Evolutionary conservation across 2,113 vertebrate genomes (phyloP).

Genomic region (Elephas maximus): DNA sequence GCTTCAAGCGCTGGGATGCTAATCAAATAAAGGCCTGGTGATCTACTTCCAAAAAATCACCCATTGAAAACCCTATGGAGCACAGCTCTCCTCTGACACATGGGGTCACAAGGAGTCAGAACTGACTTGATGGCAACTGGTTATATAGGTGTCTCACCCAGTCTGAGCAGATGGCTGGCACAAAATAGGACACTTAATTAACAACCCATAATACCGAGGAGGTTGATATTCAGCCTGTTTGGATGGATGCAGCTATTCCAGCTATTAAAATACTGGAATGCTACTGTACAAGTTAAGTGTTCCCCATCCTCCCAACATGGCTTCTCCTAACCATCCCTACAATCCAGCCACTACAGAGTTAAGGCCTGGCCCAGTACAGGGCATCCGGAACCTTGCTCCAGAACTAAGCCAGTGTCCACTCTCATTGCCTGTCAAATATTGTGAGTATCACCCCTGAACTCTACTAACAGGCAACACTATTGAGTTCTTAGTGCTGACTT

Average conservation of each 20-base stretch:
- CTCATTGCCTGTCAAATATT: no score
- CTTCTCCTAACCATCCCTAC: not conserved
- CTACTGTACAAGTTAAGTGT: not conserved
- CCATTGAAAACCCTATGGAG: no score
- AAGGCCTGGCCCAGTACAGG: not conserved
- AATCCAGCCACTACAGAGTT: not conserved
- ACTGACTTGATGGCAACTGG: no score
- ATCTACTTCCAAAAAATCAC: no score
- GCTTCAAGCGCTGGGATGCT: no score
- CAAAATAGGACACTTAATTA: not conserved
- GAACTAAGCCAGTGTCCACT: fast-evolving
- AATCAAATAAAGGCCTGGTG: no score
- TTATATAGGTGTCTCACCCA: not conserved
- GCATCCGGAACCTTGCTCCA: not conserved
- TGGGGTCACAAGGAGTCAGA: no score
- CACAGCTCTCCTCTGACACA: no score
- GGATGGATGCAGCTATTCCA: not conserved
- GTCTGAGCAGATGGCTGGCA: not conserved
- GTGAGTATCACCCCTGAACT: not conserved
- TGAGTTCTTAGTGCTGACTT: not conserved
- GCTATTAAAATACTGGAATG: not conserved
- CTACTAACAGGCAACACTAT: not conserved
- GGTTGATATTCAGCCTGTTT: not conserved
- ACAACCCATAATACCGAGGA: no score
- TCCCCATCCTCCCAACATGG: fast-evolving